Conservation (phyloP, 2,888 invertebrate genomes). For the Drosophila borealis region DNA sequence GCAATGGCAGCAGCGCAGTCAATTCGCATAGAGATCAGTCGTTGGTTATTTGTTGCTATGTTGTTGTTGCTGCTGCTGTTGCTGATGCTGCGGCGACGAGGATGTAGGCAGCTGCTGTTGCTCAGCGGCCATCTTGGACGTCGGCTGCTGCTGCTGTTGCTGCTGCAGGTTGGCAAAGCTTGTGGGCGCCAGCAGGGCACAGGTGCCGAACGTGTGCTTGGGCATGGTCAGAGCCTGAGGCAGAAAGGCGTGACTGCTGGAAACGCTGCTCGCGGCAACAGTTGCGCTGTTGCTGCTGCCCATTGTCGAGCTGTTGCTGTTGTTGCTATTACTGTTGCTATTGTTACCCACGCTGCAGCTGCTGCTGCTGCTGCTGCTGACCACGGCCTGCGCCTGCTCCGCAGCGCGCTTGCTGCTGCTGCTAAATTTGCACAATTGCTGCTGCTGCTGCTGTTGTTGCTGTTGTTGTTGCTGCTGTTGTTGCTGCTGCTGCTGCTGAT, state of each 20-base stretch:
- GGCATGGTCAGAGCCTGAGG: conserved; percentile 68
- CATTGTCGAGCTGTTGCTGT: conserved; percentile 38
- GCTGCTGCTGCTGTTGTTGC: conserved; percentile 17
- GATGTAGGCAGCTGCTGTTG: conserved; percentile 42
- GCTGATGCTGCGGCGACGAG: conserved; percentile 18
- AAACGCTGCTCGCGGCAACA: conserved; percentile 38
- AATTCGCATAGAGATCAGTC: conserved; percentile 83
- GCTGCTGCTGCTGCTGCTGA: conserved; percentile 55
- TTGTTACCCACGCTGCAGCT: conserved; percentile 40
- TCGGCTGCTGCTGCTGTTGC: conserved; percentile 40
- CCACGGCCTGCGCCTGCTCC: conserved; percentile 62
- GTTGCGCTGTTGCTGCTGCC: conserved; percentile 53
- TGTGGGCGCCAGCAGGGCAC: conserved; percentile 82
- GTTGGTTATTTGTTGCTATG: conserved; percentile 69
- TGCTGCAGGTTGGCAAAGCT: conserved; percentile 67
- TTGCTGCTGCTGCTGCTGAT: conserved; percentile 49
- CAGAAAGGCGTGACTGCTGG: conserved; percentile 58
- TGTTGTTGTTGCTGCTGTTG: conserved; percentile 29
- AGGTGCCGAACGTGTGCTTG: conserved; percentile 84
- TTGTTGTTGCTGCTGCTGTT: conserved; percentile 32
- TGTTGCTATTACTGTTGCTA: conserved; percentile 5
- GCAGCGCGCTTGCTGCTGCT: conserved; percentile 15
- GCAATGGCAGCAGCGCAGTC: conserved; percentile 75
- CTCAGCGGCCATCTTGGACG: conserved; percentile 22
- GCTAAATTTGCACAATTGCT: conserved; percentile 28